A percentile compares a stretch with the other conserved stretches of the same genome.
These are phyloP conservation scores for Parambassis ranga DNA, from an alignment of 2,797 vertebrate species.

Conservation along the genomic window DNA sequence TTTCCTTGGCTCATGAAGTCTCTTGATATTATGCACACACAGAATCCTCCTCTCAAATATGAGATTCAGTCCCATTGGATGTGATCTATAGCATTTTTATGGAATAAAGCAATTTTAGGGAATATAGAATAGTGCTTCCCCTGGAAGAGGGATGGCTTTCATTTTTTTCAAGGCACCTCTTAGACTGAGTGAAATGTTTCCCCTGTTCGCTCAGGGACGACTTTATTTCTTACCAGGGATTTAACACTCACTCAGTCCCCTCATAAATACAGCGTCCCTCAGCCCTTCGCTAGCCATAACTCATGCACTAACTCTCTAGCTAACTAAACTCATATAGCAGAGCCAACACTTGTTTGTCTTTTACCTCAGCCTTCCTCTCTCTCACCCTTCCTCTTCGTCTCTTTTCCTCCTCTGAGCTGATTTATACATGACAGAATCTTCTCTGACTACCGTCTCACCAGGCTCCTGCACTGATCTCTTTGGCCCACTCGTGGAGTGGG, in stretches of 20 bases:
- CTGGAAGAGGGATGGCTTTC: constrained; percentile 92
- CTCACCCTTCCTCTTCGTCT: constrained; percentile 56
- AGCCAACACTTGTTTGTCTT: constrained; percentile 81
- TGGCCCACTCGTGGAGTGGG: constrained; percentile 64
- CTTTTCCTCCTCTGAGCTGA: constrained; percentile 63
- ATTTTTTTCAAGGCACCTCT: constrained; percentile 95
- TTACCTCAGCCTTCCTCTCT: constrained; percentile 70
- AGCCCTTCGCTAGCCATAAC: constrained; percentile 89
- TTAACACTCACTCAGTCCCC: constrained; percentile 97
- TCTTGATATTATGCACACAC: constrained; percentile 50
- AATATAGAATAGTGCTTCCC: constrained; percentile 85
- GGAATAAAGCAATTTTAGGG: constrained; percentile 73
- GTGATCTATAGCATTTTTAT: constrained; percentile 72
- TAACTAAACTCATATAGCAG: constrained; percentile 86
- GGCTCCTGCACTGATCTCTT: constrained; percentile 57
- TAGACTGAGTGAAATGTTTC: constrained; percentile 99
- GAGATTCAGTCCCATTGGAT: constrained; percentile 70
- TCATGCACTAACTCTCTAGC: constrained; percentile 85
- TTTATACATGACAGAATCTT: constrained; percentile 68
- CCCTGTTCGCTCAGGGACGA: constrained; percentile 94
- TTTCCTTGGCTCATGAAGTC: constrained; percentile 55
- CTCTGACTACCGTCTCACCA: constrained; percentile 64
- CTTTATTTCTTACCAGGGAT: constrained; percentile 99
- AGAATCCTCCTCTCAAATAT: constrained; percentile 64
- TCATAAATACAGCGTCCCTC: constrained; percentile 96